A percentile compares a stretch with the other conserved stretches of the same genome.
Evolutionary conservation across 2,797 vertebrate species (phyloP).

Genomic region (Microhierax caerulescens): DNA sequence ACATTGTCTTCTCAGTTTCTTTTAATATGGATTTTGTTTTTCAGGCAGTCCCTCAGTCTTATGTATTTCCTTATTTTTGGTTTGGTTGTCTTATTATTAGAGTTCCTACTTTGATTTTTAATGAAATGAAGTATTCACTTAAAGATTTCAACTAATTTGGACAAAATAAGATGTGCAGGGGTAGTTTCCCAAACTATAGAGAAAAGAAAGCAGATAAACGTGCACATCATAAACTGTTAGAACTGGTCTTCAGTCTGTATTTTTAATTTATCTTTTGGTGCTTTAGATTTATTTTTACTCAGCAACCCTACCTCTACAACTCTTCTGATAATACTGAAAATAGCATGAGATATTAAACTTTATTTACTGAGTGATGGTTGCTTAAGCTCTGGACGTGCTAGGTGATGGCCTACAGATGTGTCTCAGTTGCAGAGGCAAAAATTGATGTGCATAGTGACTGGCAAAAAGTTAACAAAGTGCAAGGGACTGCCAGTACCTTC

Average conservation of each 20-base stretch:
- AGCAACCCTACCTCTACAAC: not conserved
- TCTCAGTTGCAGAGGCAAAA: not conserved
- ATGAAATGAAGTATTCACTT: not conserved
- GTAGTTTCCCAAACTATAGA: not conserved
- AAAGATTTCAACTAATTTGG: not conserved
- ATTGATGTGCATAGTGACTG: not conserved
- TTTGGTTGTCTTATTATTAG: not conserved
- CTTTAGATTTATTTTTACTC: not conserved
- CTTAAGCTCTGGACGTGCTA: not conserved
- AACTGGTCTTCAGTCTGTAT: not conserved
- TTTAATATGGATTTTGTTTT: not conserved
- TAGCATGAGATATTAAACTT: not conserved
- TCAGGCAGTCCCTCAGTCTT: not conserved
- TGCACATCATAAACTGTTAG: not conserved
- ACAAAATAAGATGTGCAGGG: not conserved
- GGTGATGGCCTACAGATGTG: not conserved
- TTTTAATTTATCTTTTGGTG: not conserved
- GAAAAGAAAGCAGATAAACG: not conserved
- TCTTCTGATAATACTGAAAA: not conserved
- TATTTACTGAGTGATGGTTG: not conserved
- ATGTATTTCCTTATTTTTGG: not conserved
- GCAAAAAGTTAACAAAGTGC: not conserved
- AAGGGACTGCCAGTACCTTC: not conserved
- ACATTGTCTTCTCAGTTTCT: not conserved
- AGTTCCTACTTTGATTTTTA: not conserved